These are phyloP conservation scores for Probaryconus sp. DNA, from an alignment of 1,140 invertebrate genomes.

Conservation along the genomic window DNA sequence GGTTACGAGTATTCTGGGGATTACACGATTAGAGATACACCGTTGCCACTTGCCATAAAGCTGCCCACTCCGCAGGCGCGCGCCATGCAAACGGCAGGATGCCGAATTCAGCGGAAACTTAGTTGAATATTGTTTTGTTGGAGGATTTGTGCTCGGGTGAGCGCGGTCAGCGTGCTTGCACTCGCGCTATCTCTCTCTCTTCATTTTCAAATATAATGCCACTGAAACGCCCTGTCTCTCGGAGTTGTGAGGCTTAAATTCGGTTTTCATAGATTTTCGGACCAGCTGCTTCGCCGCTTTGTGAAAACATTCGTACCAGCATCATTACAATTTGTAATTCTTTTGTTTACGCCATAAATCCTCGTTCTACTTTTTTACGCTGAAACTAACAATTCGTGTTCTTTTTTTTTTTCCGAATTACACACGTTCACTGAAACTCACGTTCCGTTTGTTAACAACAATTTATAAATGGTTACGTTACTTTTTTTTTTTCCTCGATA, in stretches of 20 bases:
- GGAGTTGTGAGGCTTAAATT: constrained; percentile 24
- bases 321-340: constrained; percentile 7
- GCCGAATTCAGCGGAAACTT: constrained; percentile 74
- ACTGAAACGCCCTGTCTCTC: constrained; percentile 11
- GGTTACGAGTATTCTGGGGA: constrained; percentile 50
- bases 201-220: constrained; percentile 30
- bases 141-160: constrained; percentile 70
- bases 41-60: constrained; percentile 49
- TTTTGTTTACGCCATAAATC: no score
- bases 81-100: constrained; percentile 59
- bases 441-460: no score
- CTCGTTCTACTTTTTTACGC: no score
- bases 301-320: background rate
- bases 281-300: constrained; percentile 25
- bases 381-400: no score
- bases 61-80: constrained; percentile 51
- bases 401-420: no score
- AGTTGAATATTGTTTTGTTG: constrained; percentile 74
- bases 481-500: no score
- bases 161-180: constrained; percentile 65
- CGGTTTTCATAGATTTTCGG: constrained; percentile 25
- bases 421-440: no score
- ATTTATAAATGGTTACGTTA: no score
- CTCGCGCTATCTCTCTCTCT: constrained; percentile 17
- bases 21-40: constrained; percentile 62